Base-by-base conservation (phyloP, 1,140 invertebrate genomes). In the Drosophila malerkotliana region DNA sequence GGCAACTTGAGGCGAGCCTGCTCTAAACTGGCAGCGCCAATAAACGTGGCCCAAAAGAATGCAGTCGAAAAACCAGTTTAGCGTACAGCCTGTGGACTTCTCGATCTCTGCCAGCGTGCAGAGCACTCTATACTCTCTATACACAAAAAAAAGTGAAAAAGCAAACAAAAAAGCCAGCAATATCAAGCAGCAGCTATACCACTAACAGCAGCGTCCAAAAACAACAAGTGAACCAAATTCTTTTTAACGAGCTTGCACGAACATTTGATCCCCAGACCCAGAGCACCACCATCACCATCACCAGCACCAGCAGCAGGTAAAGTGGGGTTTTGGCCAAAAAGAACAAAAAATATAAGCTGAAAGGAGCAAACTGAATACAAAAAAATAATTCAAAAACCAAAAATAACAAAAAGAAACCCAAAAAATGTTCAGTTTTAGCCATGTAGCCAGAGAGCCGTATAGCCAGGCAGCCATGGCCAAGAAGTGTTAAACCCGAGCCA, bases 221-320 rank as follows among this genome's bases (percentile, higher is more conserved):
- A 81, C 78, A 83, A 72, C 83, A 88, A 88, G 83, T 88, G 83
- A 88, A 88, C 83, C 83, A 88, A 88, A 88, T 88, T 88, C 83
- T 88, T 88, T 87, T 88, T 88, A 88, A 88, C 83, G 83, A 88
- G 83, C 83, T 88, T 83, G 83, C 79, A 87, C 83, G 75, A 88
- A 83, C 83, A 88, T 88, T 88, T 88, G 83, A 88, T 79, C 83
- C 78, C 52, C 74, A 28, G 41, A 74, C 54, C 55, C 52, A 61
- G 51, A 71, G 5, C 39, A 69, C 12, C 39, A 44, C 5, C 39
- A 18, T 1, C 1, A 18, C 15, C 18, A 18, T 18, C 39, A 69
- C 12, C 39, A 44, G 0, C 41, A 15, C n/a, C 41, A 44, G 60
- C 59, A 68, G 63, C 62, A 76, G 75, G 66, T 74, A 69, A 47